phyloP scores from a whole-genome alignment of 2,797 vertebrate genomes.

The Trachurus trachurus region DNA sequence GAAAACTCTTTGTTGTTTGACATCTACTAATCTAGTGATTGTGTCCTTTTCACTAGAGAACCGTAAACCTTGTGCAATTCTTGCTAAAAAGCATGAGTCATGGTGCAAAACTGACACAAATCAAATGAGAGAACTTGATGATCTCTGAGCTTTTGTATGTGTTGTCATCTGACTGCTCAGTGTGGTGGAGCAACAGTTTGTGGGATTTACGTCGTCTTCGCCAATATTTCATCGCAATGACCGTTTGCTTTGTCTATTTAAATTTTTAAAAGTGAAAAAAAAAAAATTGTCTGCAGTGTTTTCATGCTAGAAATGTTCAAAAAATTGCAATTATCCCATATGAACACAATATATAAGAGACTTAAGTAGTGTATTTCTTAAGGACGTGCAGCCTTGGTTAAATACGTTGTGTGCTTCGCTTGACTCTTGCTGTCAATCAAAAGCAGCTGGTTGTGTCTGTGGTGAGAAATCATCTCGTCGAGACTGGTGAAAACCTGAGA shows the following conservation, averaged over 20 bases:
- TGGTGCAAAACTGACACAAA: conserved; percentile 16
- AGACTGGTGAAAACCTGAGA: conserved; percentile 82
- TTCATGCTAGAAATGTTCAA: neutral
- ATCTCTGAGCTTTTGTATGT: neutral
- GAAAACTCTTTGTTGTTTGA: neutral
- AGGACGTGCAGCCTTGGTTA: conserved; percentile 77
- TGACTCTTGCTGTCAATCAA: conserved; percentile 88
- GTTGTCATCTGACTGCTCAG: neutral
- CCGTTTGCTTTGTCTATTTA: conserved; percentile 1
- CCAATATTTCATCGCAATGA: neutral
- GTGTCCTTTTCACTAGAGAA: neutral
- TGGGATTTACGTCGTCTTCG: neutral
- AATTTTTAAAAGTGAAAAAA: neutral
- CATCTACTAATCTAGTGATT: neutral
- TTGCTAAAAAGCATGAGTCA: conserved; percentile 18
- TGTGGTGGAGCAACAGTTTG: neutral
- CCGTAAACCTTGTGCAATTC: conserved; percentile 10
- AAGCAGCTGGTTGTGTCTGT: conserved; percentile 83
- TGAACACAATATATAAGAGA: conserved; percentile 1
- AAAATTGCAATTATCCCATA: conserved; percentile 5
- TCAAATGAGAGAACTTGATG: neutral
- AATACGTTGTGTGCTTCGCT: conserved; percentile 82
- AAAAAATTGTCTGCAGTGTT: neutral
- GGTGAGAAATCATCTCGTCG: conserved; percentile 84
- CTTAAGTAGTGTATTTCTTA: conserved; percentile 41